Base-by-base conservation (phyloP, 2,888 invertebrate genomes). In the Idaea straminata region DNA sequence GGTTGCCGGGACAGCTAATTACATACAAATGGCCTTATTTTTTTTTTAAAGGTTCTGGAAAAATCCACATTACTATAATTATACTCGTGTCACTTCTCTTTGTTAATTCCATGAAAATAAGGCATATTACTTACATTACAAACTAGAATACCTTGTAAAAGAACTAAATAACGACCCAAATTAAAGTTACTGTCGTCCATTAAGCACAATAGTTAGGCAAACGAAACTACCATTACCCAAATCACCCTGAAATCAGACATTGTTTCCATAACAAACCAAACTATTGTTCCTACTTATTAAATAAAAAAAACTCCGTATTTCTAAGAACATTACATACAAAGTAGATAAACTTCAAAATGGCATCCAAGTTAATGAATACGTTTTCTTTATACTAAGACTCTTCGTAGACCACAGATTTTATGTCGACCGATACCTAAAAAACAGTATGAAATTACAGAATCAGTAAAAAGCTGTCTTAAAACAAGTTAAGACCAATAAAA, bases 281-380 rank as follows among this genome's bases (percentile, higher is more conserved):
- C 47, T 47, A 47, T 47, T 47, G 47, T 47, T 47, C 47, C 36
- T 36, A 36, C 64, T 64, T 64, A 68, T 68, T 66, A 68, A 68
- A 68, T 68, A 64, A 66, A 63, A 63, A 64, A 64, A 62, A 62
- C 59, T 61, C 62, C 63, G 64, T 57, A 57, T 64, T 64, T 62
- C 64, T 59, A 62, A 65, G 64, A 66, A 66, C 61, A 68, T 68
- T 68, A 68, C 68, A 66, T 66, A 65, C 64, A 59, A 66, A 61
- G 62, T 64, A 64, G 63, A 68, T 68, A 66, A 66, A 68, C 63
- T 68, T 68, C 62, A 64, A 57, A 65, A 64, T 59, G 64, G 64
- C 62, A 64, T 61, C 64, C 57, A 68, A 66, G 68, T 64, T 66
- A 68, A 68, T 68, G 65, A 66, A 66, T 66, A 68, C 68, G 62